Conservation (phyloP, 2,113 vertebrate species). For the Tricholaema leucomelas region DNA sequence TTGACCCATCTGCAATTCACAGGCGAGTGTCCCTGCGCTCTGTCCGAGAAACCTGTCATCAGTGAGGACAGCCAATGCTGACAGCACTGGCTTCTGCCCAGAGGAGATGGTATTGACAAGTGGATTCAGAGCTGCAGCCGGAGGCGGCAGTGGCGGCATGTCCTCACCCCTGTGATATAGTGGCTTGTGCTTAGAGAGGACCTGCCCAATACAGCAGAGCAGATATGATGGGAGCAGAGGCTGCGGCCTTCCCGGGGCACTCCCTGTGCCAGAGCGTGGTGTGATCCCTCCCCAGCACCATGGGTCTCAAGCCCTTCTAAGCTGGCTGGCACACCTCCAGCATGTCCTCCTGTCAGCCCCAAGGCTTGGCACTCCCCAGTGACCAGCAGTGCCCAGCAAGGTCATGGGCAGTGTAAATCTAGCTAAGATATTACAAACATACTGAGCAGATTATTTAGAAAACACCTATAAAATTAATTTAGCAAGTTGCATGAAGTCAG, state of each 20-base stretch:
- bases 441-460: not conserved
- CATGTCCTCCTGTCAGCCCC: accelerated
- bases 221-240: not conserved
- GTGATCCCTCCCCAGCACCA: not conserved
- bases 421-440: not conserved
- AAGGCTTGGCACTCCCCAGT: accelerated
- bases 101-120: not conserved
- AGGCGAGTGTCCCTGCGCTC: accelerated
- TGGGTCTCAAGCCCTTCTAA: accelerated
- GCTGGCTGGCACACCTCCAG: not conserved
- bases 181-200: not conserved
- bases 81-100: not conserved
- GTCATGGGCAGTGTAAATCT: not conserved
- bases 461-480: not conserved
- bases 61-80: accelerated
- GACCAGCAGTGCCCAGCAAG: not conserved
- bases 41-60: accelerated
- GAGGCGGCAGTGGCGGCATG: not conserved
- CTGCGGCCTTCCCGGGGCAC: not conserved
- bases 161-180: not conserved
- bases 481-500: not conserved
- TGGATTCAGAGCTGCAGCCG: accelerated
- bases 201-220: accelerated
- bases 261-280: not conserved
- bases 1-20: accelerated